Evolutionary conservation across 1,140 invertebrate genomes (phyloP), one percentile per base, ranked within the genome.

Genomic region (Lethrus apterus): DNA sequence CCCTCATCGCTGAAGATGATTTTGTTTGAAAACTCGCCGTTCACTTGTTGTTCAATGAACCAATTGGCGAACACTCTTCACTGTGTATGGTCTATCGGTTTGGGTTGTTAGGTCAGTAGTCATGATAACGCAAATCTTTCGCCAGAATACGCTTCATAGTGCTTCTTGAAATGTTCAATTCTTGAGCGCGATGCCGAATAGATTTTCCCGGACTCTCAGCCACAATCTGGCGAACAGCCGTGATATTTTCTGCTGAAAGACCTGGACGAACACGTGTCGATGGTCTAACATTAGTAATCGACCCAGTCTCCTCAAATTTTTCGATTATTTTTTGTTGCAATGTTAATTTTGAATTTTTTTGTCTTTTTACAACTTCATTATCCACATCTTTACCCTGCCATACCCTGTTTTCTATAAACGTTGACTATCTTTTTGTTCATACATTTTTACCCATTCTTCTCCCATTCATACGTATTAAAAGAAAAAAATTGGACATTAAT

Each of bases 291-390:
- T 51, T 52, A 14, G 32, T 26, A 33, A 44, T 38, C 31, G 26
- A 42, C 34, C 38, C 32, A 46, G 48, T 56, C 40, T 52, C 30
- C 44, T 30, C 42, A 30, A 54, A 54, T 55, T 54, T 56, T 56
- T 56, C 21, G 50, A 50, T 54, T 54, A 56, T 43, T 58, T 48
- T 54, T 49, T 56, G n/a, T n/a, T n/a, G n/a, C n/a, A n/a, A n/a
- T n/a, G n/a, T n/a, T n/a, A n/a, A n/a, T n/a, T n/a, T n/a, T n/a
- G n/a, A n/a, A n/a, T n/a, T n/a, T n/a, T n/a, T n/a, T n/a, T n/a
- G n/a, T n/a, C n/a, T n/a, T n/a, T n/a, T n/a, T n/a, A n/a, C n/a
- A n/a, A n/a, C n/a, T n/a, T n/a, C n/a, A n/a, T n/a, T n/a, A n/a
- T n/a, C n/a, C n/a, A n/a, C n/a, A n/a, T n/a, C n/a, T n/a, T n/a